Evolutionary conservation across 2,113 vertebrate genomes (phyloP).

Genomic region (Trematocara zebra): DNA sequence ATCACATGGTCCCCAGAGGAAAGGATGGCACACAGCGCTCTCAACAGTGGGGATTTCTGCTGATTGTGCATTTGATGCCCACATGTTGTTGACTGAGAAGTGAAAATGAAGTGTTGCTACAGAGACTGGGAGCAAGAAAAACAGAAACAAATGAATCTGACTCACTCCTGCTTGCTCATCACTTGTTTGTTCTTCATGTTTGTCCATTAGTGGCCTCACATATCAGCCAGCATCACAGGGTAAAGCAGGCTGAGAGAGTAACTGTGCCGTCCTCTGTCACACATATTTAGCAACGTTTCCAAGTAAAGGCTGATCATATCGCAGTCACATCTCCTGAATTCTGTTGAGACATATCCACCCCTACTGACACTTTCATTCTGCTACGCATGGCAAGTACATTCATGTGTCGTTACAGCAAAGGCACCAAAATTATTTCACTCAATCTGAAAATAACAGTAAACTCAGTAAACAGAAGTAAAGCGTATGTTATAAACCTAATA

Average conservation of each 20-base stretch:
- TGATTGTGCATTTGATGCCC: conserved; percentile 9
- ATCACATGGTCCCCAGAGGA: neutral
- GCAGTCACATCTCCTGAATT: neutral
- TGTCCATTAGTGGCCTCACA: neutral
- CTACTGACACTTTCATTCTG: neutral
- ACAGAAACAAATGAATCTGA: conserved; percentile 17
- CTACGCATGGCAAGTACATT: neutral
- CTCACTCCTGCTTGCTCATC: neutral
- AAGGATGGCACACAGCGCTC: neutral
- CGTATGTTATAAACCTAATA: neutral
- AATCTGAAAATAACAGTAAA: neutral
- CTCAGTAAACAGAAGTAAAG: neutral
- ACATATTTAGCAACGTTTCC: neutral
- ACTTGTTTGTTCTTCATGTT: neutral
- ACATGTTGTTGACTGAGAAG: conserved; percentile 47
- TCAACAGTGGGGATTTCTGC: neutral
- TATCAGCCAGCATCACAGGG: neutral
- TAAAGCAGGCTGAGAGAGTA: neutral
- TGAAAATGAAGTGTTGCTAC: conserved; percentile 36
- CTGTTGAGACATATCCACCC: neutral
- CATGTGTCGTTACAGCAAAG: neutral
- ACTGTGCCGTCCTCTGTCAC: neutral
- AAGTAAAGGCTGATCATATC: neutral
- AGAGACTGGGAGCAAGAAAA: conserved; percentile 6
- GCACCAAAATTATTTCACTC: neutral